Base-by-base conservation (phyloP, 2,888 invertebrate species). In the Muschampia plurimacula region DNA sequence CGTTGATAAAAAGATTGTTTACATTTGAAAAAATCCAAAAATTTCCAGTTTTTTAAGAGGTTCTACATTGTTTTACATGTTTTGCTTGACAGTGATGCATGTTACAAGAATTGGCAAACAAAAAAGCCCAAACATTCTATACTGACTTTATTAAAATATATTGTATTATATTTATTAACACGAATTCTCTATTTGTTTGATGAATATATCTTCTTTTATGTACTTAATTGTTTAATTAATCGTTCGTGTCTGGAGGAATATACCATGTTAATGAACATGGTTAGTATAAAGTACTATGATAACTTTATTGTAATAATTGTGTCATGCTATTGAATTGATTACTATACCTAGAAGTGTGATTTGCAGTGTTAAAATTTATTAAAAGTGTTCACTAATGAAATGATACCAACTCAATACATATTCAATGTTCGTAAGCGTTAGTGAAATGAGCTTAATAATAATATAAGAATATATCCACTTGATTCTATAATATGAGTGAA, bases 371-470 rank as follows among this genome's bases (percentile, higher is more conserved):
- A 59, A 32, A 59, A 13, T 13, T 32, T 28, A 28, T 28, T 57
- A 28, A 3, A 55, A 22, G 6, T 28, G 8, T 22, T 28, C 28
- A 28, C 32, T 32, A 9, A 55, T 15, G 5, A 32, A 8, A 8
- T 32, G 55, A 64, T 64, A 64, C 57, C 64, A 44, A 70, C 70
- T 70, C 70, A 70, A 65, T 70, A 70, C 55, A 36, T 39, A 55
- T 66, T 66, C 66, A 52, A 65, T 70, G 64, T 70, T 69, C 69
- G 41, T 65, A 36, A 70, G 44, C 55, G 28, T 64, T 60, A 46
- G 10, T 46, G 39, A 69, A 64, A 52, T 57, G 57, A 36, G 7
- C 22, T 52, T 52, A 41, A 41, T 28, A 63, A 52, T 32, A 64
- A 55, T 67, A 13, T 44, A 57, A 39, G 12, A 55, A 55, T 22